Evolutionary conservation across 2,797 vertebrate genomes (phyloP).

Genomic region (Microchirus variegatus): DNA sequence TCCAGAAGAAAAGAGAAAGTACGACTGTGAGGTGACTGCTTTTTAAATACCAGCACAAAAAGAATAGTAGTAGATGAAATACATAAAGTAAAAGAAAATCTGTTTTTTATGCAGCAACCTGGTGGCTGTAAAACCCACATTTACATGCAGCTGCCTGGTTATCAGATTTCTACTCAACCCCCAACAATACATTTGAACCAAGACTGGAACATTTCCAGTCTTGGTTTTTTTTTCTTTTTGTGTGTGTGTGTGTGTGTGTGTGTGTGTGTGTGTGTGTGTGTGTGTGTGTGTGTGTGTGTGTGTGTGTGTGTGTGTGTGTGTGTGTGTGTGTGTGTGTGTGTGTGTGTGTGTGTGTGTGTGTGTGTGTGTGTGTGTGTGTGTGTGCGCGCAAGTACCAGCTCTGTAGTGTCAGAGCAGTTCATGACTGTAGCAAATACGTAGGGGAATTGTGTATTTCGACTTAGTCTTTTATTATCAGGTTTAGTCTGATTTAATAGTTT

Average conservation of each 20-base stretch:
- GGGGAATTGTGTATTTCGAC: background rate
- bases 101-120: background rate
- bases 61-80: background rate
- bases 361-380: too few relatives aligned
- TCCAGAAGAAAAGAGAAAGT: background rate
- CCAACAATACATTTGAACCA: background rate
- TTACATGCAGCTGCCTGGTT: conserved; percentile 5
- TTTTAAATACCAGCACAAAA: background rate
- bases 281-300: too few relatives aligned
- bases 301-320: too few relatives aligned
- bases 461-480: background rate
- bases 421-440: background rate
- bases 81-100: background rate
- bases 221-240: background rate
- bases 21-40: background rate
- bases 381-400: background rate
- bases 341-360: too few relatives aligned
- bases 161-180: conserved; percentile 1
- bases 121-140: background rate
- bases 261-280: too few relatives aligned
- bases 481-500: background rate
- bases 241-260: too few relatives aligned
- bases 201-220: background rate
- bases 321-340: too few relatives aligned
- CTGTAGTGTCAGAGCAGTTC: background rate